Conservation (phyloP, 35 echinoderm and acorn worm genomes). For the Apostichopus californicus region DNA sequence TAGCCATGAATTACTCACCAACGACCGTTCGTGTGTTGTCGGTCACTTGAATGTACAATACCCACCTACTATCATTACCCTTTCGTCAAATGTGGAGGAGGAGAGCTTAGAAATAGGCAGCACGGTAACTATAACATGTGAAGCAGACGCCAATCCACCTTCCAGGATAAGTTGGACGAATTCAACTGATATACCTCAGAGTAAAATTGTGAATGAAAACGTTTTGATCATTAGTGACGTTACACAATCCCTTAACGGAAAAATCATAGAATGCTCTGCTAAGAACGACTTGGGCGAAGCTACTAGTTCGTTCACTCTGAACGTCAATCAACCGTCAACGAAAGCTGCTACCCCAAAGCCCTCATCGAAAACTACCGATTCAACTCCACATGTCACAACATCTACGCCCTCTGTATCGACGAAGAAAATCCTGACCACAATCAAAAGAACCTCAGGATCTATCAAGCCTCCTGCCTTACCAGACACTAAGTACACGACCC, state of each 20-base stretch:
- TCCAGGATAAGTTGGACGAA: slow-evolving; percentile 1
- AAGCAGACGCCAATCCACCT: slow-evolving; percentile 28
- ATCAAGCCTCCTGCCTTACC: neutral
- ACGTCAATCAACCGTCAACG: neutral
- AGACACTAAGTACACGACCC: neutral
- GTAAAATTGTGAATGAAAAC: neutral
- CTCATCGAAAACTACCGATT: neutral
- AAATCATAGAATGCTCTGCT: neutral
- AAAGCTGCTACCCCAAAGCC: neutral
- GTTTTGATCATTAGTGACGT: slow-evolving; percentile 32
- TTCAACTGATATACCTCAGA: neutral
- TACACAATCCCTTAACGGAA: neutral
- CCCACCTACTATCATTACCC: neutral
- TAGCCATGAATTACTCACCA: slow-evolving; percentile 25
- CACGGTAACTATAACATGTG: neutral
- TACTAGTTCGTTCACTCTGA: neutral
- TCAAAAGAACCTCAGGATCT: neutral
- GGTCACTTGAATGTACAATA: slow-evolving; percentile 34
- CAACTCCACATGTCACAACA: neutral
- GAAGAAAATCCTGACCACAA: neutral
- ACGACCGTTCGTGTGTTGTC: neutral
- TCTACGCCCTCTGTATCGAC: neutral
- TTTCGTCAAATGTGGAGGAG: neutral
- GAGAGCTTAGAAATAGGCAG: neutral
- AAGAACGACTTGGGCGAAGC: slow-evolving; percentile 13